Percentiles rank a stretch among this genome's conserved stretches.
phyloP scores from a whole-genome alignment of 1,140 invertebrate genomes.

The Papilio polytes region DNA sequence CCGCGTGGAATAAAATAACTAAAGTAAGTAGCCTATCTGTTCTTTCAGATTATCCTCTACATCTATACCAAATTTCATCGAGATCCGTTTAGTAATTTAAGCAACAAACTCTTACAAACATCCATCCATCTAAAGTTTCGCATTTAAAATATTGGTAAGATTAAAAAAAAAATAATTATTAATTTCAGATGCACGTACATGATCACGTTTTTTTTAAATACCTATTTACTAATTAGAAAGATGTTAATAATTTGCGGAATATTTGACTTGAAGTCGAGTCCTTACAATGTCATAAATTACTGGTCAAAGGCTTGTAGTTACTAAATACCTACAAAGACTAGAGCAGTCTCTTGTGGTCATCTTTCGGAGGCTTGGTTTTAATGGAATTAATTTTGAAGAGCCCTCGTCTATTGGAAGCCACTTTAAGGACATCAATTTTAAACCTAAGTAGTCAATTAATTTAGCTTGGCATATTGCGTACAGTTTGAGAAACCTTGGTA shows the following conservation, averaged over 20 bases:
- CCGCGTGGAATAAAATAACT: no score
- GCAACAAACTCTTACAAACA: no score
- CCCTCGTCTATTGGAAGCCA: constrained; percentile 2
- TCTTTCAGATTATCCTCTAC: no score
- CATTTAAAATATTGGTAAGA: no score
- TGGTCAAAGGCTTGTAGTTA: not conserved
- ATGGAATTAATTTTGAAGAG: constrained; percentile 26
- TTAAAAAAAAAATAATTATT: no score
- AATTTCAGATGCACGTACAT: no score
- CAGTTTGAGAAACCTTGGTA: not conserved
- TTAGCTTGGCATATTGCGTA: not conserved
- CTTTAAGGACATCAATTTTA: constrained; percentile 6
- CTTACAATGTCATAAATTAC: not conserved
- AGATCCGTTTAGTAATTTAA: no score
- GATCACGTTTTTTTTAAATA: no score
- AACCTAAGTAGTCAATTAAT: not conserved
- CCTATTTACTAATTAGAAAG: no score
- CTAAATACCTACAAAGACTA: not conserved
- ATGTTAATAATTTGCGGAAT: not conserved
- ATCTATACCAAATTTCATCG: no score
- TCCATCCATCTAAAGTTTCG: no score
- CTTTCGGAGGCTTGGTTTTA: constrained; percentile 9
- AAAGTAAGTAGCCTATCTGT: no score
- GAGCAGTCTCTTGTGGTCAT: constrained; percentile 5
- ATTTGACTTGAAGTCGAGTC: not conserved